Conservation (phyloP, 2,797 vertebrate species). For the Pipistrellus pygmaeus region DNA sequence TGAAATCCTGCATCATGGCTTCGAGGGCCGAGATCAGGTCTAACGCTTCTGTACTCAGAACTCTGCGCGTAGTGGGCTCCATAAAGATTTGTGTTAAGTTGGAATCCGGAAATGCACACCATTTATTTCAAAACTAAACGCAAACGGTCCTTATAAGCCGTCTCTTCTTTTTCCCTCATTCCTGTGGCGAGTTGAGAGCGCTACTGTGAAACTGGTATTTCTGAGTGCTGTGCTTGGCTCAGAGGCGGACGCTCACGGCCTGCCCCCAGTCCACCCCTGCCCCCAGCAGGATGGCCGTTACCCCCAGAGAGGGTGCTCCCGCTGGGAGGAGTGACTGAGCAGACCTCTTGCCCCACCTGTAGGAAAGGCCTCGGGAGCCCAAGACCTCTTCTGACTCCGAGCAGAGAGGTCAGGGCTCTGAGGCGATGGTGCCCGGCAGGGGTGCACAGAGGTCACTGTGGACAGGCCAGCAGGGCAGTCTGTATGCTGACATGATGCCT, state of each 20-base stretch:
- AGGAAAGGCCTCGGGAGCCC: background rate
- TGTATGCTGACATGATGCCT: background rate
- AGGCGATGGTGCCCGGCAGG: background rate
- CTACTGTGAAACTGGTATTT: background rate
- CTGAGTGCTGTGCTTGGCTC: background rate
- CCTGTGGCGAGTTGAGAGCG: background rate
- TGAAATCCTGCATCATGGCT: background rate
- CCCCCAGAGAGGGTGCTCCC: background rate
- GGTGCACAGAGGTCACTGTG: background rate
- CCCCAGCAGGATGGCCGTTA: background rate
- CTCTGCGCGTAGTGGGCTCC: background rate
- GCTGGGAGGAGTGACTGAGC: background rate
- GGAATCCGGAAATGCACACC: background rate
- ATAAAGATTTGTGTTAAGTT: background rate
- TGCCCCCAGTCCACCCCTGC: background rate
- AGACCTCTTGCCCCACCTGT: background rate
- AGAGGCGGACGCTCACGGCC: background rate
- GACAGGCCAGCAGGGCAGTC: background rate
- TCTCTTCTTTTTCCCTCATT: background rate
- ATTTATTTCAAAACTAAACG: slow-evolving; percentile 13
- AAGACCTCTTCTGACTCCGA: background rate
- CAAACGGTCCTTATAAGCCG: background rate
- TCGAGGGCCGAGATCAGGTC: background rate
- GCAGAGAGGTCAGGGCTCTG: background rate
- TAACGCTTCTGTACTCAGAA: background rate